Conservation (phyloP, 2,113 vertebrate species). For the Coptodon rendalli region DNA sequence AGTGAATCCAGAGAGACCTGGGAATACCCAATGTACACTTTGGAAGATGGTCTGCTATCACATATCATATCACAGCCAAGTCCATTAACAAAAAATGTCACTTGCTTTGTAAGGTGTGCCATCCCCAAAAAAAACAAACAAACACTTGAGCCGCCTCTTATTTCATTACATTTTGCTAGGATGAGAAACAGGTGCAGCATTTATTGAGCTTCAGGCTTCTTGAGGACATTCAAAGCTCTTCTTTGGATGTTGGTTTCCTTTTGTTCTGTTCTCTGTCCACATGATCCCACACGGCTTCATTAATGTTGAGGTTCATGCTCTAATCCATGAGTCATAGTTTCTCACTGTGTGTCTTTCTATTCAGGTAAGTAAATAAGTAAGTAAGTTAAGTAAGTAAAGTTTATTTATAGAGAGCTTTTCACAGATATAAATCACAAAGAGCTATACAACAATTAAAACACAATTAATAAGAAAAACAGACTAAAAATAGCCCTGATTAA, state of each 20-base stretch:
- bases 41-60: neutral
- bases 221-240: neutral
- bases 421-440: neutral
- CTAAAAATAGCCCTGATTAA: neutral
- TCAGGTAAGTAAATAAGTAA: neutral
- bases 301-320: neutral
- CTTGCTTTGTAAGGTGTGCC: neutral
- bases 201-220: neutral
- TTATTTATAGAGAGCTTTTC: neutral
- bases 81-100: neutral
- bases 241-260: neutral
- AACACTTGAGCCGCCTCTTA: accelerated
- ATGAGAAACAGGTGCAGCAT: neutral
- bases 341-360: neutral
- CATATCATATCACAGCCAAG: neutral
- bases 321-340: neutral
- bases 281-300: neutral
- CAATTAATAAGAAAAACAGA: neutral
- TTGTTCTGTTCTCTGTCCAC: neutral
- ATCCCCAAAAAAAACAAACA: neutral
- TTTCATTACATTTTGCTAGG: neutral
- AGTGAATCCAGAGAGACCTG: neutral
- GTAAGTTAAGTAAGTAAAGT: neutral
- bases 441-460: neutral
- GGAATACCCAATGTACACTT: neutral